phyloP scores from a whole-genome alignment of 2,797 vertebrate genomes.

The Triplophysa yarkandensis region DNA sequence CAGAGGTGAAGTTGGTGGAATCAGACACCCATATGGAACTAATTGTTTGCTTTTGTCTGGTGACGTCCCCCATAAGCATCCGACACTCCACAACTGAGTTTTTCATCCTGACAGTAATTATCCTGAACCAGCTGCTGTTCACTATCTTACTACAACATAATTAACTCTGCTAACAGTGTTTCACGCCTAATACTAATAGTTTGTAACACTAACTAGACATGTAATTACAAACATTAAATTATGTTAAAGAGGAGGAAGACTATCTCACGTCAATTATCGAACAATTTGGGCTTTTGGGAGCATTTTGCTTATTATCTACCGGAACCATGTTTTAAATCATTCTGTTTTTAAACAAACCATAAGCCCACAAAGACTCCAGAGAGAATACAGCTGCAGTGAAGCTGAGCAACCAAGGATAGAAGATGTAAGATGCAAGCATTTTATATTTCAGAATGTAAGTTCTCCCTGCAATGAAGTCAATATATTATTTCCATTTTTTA shows the following conservation, averaged over 20 bases:
- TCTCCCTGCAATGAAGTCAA: background rate
- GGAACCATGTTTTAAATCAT: conserved; percentile 12
- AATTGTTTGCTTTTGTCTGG: background rate
- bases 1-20: background rate
- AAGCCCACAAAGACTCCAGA: background rate
- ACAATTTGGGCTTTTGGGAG: conserved; percentile 4
- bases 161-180: conserved; percentile 32
- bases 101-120: conserved; percentile 25
- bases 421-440: background rate
- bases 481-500: background rate
- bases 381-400: conserved; percentile 4
- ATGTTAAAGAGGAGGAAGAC: conserved; percentile 28
- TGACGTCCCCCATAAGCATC: background rate
- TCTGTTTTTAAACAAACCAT: conserved; percentile 18
- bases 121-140: conserved; percentile 41
- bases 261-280: conserved; percentile 24
- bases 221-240: conserved; percentile 39
- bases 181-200: conserved; percentile 40
- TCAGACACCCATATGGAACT: background rate
- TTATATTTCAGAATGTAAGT: background rate
- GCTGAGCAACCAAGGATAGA: background rate
- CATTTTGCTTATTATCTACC: conserved; percentile 29
- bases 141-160: conserved; percentile 35
- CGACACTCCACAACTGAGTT: conserved; percentile 11
- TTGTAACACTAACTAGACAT: conserved; percentile 32